A percentile compares a stretch with the other conserved stretches of the same genome.
Evolutionary conservation across 2,797 vertebrate genomes (phyloP).

Genomic region (Streptopelia turtur): DNA sequence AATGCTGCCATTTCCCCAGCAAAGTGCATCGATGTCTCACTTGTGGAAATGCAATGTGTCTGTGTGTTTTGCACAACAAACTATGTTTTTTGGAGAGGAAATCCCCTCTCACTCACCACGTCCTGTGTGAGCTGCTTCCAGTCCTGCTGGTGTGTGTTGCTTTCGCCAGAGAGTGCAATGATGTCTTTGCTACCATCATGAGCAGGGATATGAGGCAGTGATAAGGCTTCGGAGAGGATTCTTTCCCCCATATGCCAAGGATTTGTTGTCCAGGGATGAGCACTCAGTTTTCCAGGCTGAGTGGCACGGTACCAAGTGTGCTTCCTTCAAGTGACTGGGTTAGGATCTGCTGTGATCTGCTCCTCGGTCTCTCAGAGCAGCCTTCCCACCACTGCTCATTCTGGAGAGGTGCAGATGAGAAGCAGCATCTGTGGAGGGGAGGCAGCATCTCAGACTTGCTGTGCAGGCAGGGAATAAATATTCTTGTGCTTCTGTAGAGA

Average conservation of each 20-base stretch:
- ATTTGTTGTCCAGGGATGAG: background rate
- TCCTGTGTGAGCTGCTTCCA: background rate
- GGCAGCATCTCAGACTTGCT: background rate
- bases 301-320: fast-evolving
- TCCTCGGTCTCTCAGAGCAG: background rate
- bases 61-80: background rate
- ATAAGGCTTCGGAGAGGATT: background rate
- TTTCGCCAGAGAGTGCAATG: background rate
- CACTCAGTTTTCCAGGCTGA: background rate
- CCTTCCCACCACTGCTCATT: background rate
- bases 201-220: background rate
- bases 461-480: background rate
- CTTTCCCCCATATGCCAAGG: background rate
- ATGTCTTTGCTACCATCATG: fast-evolving
- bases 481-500: background rate
- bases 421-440: background rate
- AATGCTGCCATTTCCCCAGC: background rate
- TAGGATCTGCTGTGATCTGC: background rate
- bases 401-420: background rate
- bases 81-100: background rate
- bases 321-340: background rate
- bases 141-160: background rate
- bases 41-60: background rate
- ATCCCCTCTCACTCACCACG: background rate
- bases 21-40: background rate